Evolutionary conservation across 1,140 invertebrate species (phyloP).

Genomic region (Piezodorus guildinii): DNA sequence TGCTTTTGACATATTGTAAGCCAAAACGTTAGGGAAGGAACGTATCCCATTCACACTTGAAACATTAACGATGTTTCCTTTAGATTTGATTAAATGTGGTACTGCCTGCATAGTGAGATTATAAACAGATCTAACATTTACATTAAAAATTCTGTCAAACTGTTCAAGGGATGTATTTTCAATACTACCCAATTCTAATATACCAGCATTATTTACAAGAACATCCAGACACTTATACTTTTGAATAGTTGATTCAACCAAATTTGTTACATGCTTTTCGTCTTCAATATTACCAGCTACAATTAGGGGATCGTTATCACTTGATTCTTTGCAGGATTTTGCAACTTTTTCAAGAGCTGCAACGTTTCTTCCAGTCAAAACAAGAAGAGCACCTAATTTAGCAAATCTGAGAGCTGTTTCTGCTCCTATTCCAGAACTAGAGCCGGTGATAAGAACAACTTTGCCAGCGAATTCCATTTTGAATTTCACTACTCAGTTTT

Average conservation of each 20-base stretch:
- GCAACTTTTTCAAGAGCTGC: slow-evolving; percentile 34
- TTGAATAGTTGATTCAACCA: slow-evolving; percentile 55
- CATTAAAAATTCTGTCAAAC: slow-evolving; percentile 71
- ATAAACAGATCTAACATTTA: slow-evolving; percentile 73
- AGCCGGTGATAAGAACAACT: slow-evolving; percentile 59
- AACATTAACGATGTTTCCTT: slow-evolving; percentile 81
- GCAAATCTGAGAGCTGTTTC: slow-evolving; percentile 64
- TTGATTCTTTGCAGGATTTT: slow-evolving; percentile 30
- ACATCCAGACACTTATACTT: slow-evolving; percentile 62
- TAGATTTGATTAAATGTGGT: slow-evolving; percentile 65
- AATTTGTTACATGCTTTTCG: slow-evolving; percentile 42
- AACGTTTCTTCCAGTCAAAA: slow-evolving; percentile 23
- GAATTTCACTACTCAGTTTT: no score
- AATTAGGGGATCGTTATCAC: slow-evolving; percentile 35
- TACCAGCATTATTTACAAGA: slow-evolving; percentile 79
- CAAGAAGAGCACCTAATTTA: slow-evolving; percentile 40
- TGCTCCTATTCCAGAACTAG: slow-evolving; percentile 75
- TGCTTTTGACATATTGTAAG: slow-evolving; percentile 54
- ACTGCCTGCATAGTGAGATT: slow-evolving; percentile 71
- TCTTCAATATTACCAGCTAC: slow-evolving; percentile 59
- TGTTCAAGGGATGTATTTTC: slow-evolving; percentile 71
- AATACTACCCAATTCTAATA: slow-evolving; percentile 65
- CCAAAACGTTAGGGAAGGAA: slow-evolving; percentile 36
- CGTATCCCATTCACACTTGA: slow-evolving; percentile 55
- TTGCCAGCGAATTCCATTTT: slow-evolving; percentile 48